These are phyloP conservation scores for Habrosyne pyritoides DNA, from an alignment of 2,888 invertebrate species.

Conservation along the genomic window DNA sequence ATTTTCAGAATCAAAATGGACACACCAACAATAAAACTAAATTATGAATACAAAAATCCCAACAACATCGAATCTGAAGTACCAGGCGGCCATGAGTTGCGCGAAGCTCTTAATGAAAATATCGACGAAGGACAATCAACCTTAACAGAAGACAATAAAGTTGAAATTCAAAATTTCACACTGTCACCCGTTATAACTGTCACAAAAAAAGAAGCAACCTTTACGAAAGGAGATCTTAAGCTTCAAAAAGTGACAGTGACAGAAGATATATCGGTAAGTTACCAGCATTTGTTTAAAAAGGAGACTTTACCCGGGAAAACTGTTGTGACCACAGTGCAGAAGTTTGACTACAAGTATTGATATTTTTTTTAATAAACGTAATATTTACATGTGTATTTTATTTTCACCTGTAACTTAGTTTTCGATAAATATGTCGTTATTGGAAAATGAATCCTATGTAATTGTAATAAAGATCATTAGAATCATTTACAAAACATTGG, in stretches of 20 bases:
- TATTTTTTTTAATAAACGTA: conserved; percentile 9
- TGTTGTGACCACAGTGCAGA: conserved; percentile 59
- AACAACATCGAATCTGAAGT: conserved; percentile 38
- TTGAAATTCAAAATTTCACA: conserved; percentile 34
- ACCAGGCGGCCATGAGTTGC: neutral
- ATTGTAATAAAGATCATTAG: no score
- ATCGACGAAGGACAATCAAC: conserved; percentile 60
- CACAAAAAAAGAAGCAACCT: conserved; percentile 59
- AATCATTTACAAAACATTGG: no score
- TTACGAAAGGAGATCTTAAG: conserved; percentile 63
- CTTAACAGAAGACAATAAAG: conserved; percentile 14
- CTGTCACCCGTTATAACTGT: conserved; percentile 62
- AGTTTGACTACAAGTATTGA: conserved; percentile 64
- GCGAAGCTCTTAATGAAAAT: conserved; percentile 18
- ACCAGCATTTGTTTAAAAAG: conserved; percentile 69
- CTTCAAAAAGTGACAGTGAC: conserved; percentile 65
- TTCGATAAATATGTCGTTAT: no score
- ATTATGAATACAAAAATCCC: conserved; percentile 43
- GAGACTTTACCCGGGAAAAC: conserved; percentile 59
- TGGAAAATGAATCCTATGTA: no score
- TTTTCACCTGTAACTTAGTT: conserved; percentile 22
- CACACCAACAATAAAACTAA: conserved; percentile 33
- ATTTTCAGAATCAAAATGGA: conserved; percentile 54
- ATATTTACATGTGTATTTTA: conserved; percentile 26
- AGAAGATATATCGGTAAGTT: conserved; percentile 68